A percentile compares a stretch with the other conserved stretches of the same genome.
phyloP scores from a whole-genome alignment of 2,113 vertebrate genomes.

The Poecilia latipinna region DNA sequence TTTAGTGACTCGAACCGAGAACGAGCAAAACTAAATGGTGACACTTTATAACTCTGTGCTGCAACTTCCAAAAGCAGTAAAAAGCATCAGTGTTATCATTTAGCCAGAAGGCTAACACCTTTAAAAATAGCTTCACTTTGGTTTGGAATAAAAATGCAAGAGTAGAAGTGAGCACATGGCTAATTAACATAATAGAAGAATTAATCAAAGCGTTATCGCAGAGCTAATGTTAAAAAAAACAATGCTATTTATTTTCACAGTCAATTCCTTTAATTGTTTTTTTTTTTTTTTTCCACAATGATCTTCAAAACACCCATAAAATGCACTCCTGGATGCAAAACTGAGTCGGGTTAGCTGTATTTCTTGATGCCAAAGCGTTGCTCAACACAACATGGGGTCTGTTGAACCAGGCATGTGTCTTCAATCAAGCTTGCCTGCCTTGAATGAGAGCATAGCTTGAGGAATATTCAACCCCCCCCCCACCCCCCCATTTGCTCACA shows the following conservation, averaged over 20 bases:
- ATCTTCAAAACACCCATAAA: background rate
- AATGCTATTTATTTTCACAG: background rate
- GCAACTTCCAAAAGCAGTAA: background rate
- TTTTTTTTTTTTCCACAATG: background rate
- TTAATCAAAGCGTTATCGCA: too few species aligned
- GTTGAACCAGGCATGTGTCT: slow-evolving; percentile 76
- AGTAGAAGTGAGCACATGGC: background rate
- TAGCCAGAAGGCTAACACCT: too few species aligned
- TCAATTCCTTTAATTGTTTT: background rate
- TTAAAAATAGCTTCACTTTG: background rate
- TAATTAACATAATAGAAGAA: background rate
- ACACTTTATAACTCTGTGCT: background rate
- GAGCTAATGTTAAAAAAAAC: background rate
- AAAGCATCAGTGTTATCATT: background rate
- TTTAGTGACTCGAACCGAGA: background rate
- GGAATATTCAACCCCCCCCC: slow-evolving; percentile 43
- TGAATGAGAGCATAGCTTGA: slow-evolving; percentile 43
- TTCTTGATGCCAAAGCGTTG: slow-evolving; percentile 60
- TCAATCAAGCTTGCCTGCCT: slow-evolving; percentile 65
- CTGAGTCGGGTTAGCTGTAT: slow-evolving; percentile 31
- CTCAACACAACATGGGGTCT: slow-evolving; percentile 68
- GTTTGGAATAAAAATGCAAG: background rate
- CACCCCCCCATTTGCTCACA: slow-evolving; percentile 13
- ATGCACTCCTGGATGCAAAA: slow-evolving; percentile 30
- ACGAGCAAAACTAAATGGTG: background rate